These are phyloP conservation scores for Cirrhinus mrigala DNA, from an alignment of 2,797 vertebrate genomes.

Conservation along the genomic window DNA sequence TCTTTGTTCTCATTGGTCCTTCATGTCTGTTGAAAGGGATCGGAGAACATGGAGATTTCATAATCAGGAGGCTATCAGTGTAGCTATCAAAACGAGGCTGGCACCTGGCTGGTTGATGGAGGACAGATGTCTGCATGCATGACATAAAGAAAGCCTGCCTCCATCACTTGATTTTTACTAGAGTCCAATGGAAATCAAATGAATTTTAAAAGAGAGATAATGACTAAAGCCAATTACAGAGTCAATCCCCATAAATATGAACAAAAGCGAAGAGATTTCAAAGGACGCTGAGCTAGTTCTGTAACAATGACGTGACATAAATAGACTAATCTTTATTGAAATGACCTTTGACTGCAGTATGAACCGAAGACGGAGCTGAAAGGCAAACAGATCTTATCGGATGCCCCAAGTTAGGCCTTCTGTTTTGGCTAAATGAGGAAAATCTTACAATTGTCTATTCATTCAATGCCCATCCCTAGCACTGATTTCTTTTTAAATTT, in stretches of 20 bases:
- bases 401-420: slow-evolving; percentile 20
- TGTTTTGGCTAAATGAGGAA: slow-evolving; percentile 35
- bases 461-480: slow-evolving; percentile 19
- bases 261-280: slow-evolving; percentile 25
- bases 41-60: slow-evolving; percentile 53
- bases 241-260: slow-evolving; percentile 30
- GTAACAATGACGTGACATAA: slow-evolving; percentile 73
- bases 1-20: slow-evolving; percentile 77
- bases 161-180: slow-evolving; percentile 60
- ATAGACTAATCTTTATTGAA: slow-evolving; percentile 76
- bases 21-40: slow-evolving; percentile 41
- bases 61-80: slow-evolving; percentile 75
- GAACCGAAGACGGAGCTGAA: slow-evolving; percentile 62
- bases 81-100: slow-evolving; percentile 76
- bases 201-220: slow-evolving; percentile 49
- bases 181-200: slow-evolving; percentile 46
- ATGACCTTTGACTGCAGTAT: slow-evolving; percentile 66
- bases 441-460: slow-evolving; percentile 28
- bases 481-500: slow-evolving; percentile 2
- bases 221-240: slow-evolving; percentile 46
- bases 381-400: slow-evolving; percentile 73
- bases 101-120: slow-evolving; percentile 76
- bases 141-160: slow-evolving; percentile 53
- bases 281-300: slow-evolving; percentile 74
- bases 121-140: slow-evolving; percentile 77